Base-by-base conservation (phyloP, 2,888 invertebrate genomes). In the Andrena haemorrhoa region DNA sequence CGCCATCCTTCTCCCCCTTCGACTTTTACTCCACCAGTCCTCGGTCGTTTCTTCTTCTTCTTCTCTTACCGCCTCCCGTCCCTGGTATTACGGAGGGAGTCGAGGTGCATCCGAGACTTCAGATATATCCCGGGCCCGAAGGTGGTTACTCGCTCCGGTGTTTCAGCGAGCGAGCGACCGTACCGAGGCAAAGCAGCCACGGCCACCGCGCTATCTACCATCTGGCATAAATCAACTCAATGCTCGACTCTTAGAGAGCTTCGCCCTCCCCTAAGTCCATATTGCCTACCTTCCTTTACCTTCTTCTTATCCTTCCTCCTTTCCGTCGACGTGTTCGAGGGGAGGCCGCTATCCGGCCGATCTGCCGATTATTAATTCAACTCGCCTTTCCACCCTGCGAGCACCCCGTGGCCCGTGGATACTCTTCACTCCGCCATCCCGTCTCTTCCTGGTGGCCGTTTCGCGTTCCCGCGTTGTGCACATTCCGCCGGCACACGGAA, bases 181-280 rank as follows among this genome's bases (percentile, higher is more conserved):
- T 78, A 86, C 78, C 89, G 76, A 88, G 86, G 91, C 89, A 90
- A 89, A 91, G 89, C 89, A 91, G 89, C 91, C 89, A 90, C 77
- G 79, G 84, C 84, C 86, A 78, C 83, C 76, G 75, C 85, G 82
- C 90, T 93, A 93, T 93, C 93, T 93, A 90, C 90, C 92, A 93
- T 93, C 93, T 93, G 91, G 93, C 90, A 93, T 93, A 93, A 93
- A 93, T 93, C 93, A 93, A 93, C 91, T 91, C 92, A 90, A 91
- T 92, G 91, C 92, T 92, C 89, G 90, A 89, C 91, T 92, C 92
- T 91, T 89, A 89, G 91, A 90, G 90, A 89, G 89, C 87, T 89
- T 87, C 89, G 86, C 89, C 88, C 91, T 89, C 88, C 90, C 87
- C 88, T 89, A 89, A 91, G 91, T 88, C 89, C 90, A 91, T 92